These are phyloP conservation scores for Hoplostethus atlanticus DNA, from an alignment of 2,797 vertebrate genomes.

Conservation along the genomic window DNA sequence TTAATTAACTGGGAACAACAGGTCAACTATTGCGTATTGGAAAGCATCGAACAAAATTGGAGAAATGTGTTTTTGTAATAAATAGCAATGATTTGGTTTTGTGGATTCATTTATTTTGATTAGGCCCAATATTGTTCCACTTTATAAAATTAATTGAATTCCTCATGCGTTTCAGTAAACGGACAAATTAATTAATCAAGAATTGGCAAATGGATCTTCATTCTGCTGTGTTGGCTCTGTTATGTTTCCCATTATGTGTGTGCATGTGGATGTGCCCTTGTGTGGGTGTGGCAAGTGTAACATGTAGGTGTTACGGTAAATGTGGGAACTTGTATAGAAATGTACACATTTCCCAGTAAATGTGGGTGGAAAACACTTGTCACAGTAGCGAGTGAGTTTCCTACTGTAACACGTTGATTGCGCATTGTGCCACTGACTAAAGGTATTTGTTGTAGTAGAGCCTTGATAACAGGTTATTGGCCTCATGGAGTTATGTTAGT, in stretches of 20 bases:
- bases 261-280: conserved; percentile 10
- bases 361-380: no score
- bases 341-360: no score
- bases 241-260: conserved; percentile 27
- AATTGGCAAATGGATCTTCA: conserved; percentile 68
- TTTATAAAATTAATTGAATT: conserved; percentile 81
- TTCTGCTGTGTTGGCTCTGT: conserved; percentile 53
- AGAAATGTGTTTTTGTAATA: conserved; percentile 76
- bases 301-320: neutral
- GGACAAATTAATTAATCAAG: conserved; percentile 79
- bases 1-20: conserved; percentile 69
- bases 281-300: conserved; percentile 24
- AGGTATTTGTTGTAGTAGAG: no score
- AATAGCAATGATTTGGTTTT: conserved; percentile 78
- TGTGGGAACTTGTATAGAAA: neutral
- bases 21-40: conserved; percentile 62
- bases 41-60: conserved; percentile 59
- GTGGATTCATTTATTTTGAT: conserved; percentile 83
- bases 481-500: no score
- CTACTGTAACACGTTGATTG: no score
- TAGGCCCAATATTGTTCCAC: conserved; percentile 78
- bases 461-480: no score
- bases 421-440: no score
- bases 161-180: conserved; percentile 70
- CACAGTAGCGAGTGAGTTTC: no score